These are phyloP conservation scores for Clarias magur DNA, from an alignment of 2,113 vertebrate species.

Conservation along the genomic window DNA sequence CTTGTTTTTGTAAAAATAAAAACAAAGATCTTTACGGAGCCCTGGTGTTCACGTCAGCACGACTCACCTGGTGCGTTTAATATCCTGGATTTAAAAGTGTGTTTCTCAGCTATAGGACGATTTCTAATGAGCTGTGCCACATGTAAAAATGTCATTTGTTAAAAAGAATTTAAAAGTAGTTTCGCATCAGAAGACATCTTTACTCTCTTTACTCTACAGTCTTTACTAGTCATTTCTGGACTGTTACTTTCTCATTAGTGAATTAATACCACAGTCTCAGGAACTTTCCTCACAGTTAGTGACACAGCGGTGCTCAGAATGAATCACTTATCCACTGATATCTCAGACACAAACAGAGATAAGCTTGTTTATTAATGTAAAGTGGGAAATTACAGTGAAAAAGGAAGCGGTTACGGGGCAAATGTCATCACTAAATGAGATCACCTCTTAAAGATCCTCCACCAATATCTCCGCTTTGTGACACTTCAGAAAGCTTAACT, in stretches of 20 bases:
- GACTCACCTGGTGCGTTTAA: neutral
- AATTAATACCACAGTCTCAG: neutral
- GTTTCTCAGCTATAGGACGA: neutral
- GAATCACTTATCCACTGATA: neutral
- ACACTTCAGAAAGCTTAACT: no score
- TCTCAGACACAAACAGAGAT: neutral
- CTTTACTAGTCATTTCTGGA: neutral
- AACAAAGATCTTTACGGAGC: neutral
- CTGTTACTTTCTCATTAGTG: neutral
- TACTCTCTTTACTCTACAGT: neutral
- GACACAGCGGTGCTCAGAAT: neutral
- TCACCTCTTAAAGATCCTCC: no score
- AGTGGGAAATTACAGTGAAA: neutral
- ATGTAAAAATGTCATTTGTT: neutral
- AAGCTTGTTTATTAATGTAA: neutral
- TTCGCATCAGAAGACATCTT: neutral
- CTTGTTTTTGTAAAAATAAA: neutral
- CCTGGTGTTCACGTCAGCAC: no score
- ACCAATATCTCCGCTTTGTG: no score
- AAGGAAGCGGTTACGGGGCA: neutral
- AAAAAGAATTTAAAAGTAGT: neutral
- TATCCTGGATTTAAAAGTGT: neutral
- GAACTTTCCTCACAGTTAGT: neutral
- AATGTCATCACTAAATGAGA: no score
- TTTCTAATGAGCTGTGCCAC: neutral